A percentile compares a stretch with the other conserved stretches of the same genome.
Conservation (phyloP, 2,113 vertebrate genomes). For the Peromyscus leucopus region DNA sequence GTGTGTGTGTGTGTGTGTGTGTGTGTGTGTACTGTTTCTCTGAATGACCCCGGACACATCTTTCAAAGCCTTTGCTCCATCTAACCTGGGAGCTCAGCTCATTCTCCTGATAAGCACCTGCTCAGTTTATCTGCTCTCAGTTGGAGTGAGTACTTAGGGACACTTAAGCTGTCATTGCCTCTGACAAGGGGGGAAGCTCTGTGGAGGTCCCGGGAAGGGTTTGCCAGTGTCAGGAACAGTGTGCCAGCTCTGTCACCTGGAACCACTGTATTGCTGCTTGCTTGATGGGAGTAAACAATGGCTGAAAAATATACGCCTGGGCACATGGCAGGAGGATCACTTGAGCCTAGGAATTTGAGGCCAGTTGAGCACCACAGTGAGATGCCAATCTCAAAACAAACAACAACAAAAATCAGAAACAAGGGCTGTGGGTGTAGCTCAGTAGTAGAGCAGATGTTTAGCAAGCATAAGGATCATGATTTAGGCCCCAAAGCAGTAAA, state of each 20-base stretch:
- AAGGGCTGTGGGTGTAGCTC: not conserved
- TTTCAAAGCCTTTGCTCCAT: slow-evolving; percentile 28
- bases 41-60: slow-evolving; percentile 2
- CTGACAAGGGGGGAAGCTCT: slow-evolving; percentile 22
- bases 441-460: not conserved
- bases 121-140: not conserved
- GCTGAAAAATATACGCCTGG: not conserved
- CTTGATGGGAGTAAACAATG: not conserved
- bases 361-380: not conserved
- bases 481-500: not conserved
- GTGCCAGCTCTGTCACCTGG: not conserved
- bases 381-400: not conserved
- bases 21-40: not conserved
- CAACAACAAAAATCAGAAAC: not conserved
- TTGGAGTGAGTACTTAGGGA: not conserved
- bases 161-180: not conserved
- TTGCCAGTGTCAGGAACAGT: not conserved
- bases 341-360: not conserved
- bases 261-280: not conserved
- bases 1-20: no score
- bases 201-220: not conserved
- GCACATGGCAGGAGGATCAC: not conserved
- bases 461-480: not conserved
- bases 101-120: slow-evolving; percentile 16
- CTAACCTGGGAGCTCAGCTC: not conserved